Base-by-base conservation (phyloP, 2,797 vertebrate species). In the Phrynocephalus forsythii region DNA sequence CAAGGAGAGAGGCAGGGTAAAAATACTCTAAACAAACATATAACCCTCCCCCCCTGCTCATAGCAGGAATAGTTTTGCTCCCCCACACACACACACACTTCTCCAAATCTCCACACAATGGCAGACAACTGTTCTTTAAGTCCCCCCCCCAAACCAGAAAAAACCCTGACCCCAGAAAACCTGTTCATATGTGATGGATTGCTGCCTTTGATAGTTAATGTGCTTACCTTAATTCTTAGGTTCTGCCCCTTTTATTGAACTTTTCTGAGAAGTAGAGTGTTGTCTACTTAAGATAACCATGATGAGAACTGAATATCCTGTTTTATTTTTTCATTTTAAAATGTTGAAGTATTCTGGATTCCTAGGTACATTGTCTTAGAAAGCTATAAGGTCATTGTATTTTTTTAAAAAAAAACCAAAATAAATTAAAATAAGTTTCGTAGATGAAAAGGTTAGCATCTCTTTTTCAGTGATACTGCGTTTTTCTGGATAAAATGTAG, bases 61-160 rank as follows among this genome's bases (percentile, higher is more conserved):
- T 44, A 44, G 2, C 38, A 44, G 38, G 38, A 5, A 44, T 44
- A 4, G 38, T 44, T 22, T 18, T 86, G 90, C 86, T 79, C 0
- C 30, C 38, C 38, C 38, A 1, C 38, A 1, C 3, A 3, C 38
- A 0, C 38, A 0, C 3, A 44, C 38, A 44, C 5, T 79, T 93
- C 91, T 33, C 50, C 48, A 79, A 0, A 0, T 67, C 63, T 90
- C 92, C 93, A 92, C 90, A 90, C 93, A 90, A 82, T 91, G 93
- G 91, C 91, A 94, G 84, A 26, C 76, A 88, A 63, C 56, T 50
- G 0, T 68, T 11, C 20, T 68, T n/a, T 11, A 38, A 79, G 16
- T 38, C 67, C n/a, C 18, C 20, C 3, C 18, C 7, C 15, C 33
- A 44, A 44, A 44, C 38, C 38, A 44, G 38, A 44, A 44, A 44